Conservation (phyloP, 2,797 vertebrate species). For the Scolopax rusticola region DNA sequence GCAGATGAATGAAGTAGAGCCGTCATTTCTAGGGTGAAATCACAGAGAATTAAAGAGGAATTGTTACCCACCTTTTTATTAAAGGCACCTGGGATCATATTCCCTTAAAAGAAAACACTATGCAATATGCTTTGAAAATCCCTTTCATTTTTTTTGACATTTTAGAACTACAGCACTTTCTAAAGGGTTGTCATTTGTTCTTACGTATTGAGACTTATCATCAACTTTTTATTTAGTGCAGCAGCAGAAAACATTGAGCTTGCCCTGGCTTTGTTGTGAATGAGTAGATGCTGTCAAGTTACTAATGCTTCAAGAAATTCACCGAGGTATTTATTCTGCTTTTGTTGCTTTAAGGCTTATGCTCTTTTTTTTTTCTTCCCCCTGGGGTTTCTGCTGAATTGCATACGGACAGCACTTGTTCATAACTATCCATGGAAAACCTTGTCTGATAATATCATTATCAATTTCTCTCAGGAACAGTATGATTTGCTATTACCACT, state of each 20-base stretch:
- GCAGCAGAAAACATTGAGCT: conserved; percentile 29
- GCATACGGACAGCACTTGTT: not conserved
- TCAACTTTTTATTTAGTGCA: conserved; percentile 49
- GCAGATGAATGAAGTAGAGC: conserved; percentile 8
- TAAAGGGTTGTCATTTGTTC: conserved; percentile 46
- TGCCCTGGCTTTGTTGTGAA: conserved; percentile 40
- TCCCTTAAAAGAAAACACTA: conserved; percentile 49
- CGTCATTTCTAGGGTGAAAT: conserved; percentile 61
- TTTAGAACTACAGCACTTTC: conserved; percentile 12
- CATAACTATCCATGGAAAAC: not conserved
- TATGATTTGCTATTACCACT: not conserved
- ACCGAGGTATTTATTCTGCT: conserved; percentile 27
- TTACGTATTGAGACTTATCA: not conserved
- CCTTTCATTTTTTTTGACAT: conserved; percentile 28
- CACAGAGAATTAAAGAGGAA: conserved; percentile 63
- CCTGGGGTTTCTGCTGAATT: not conserved
- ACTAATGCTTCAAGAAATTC: conserved; percentile 56
- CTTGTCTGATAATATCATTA: not conserved
- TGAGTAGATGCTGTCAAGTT: conserved; percentile 47
- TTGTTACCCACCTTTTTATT: conserved; percentile 62
- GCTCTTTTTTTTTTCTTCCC: not conserved
- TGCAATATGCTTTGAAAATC: conserved; percentile 52
- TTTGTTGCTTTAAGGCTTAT: conserved; percentile 38
- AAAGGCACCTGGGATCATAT: conserved; percentile 44
- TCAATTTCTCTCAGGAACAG: not conserved